Conservation (phyloP, 2,888 invertebrate genomes). For the Standfussiana lucernea region DNA sequence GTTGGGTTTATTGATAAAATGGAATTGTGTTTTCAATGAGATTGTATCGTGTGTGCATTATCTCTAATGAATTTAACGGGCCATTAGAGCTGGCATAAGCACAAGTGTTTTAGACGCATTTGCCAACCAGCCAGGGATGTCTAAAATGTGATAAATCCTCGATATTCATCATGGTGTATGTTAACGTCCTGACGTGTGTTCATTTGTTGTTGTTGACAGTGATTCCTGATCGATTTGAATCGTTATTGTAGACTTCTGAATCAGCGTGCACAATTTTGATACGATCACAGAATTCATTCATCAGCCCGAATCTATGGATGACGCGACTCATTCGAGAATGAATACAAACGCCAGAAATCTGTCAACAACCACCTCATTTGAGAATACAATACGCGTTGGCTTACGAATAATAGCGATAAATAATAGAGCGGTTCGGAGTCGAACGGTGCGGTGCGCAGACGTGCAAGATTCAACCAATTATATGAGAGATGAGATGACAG, state of each 20-base stretch:
- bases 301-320: constrained; percentile 18
- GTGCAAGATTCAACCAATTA: not conserved
- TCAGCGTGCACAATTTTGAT: not conserved
- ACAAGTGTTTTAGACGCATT: not conserved
- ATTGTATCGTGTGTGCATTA: constrained; percentile 26
- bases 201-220: not conserved
- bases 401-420: too few species aligned
- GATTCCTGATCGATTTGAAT: not conserved
- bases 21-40: constrained; percentile 32
- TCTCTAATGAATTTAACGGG: constrained; percentile 23
- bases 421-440: not conserved
- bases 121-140: not conserved
- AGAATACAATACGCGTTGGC: not conserved
- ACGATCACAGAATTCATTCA: not conserved
- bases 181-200: not conserved
- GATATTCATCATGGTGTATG: not conserved
- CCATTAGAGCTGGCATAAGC: not conserved
- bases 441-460: not conserved
- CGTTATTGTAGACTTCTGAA: not conserved
- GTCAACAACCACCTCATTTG: constrained; percentile 22
- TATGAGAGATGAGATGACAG: not conserved
- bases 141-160: not conserved
- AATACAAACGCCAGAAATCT: constrained; percentile 30
- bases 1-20: constrained; percentile 38
- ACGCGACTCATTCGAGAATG: constrained; percentile 19